Conservation (phyloP, 2,113 vertebrate genomes). For the Oenanthe oenanthe region DNA sequence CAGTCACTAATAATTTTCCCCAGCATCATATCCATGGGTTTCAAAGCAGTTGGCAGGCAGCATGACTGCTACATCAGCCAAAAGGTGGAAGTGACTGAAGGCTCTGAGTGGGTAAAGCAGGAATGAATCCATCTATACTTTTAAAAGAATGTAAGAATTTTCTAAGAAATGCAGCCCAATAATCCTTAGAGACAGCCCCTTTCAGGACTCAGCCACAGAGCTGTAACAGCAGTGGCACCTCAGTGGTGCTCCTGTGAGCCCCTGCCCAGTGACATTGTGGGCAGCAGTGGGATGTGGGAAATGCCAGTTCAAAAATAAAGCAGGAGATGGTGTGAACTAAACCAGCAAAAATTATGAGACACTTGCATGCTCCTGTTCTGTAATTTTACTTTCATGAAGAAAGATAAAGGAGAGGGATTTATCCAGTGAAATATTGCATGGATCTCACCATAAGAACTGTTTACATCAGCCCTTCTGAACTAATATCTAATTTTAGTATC, state of each 20-base stretch:
- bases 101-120: not conserved
- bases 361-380: not conserved
- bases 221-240: fast-evolving
- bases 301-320: not conserved
- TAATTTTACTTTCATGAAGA: not conserved
- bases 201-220: not conserved
- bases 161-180: not conserved
- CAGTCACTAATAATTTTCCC: not conserved
- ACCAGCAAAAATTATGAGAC: not conserved
- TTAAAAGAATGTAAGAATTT: not conserved
- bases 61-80: not conserved
- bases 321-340: fast-evolving
- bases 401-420: not conserved
- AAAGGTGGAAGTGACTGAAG: not conserved
- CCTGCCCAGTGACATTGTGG: not conserved
- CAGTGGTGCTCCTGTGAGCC: not conserved
- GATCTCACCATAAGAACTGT: not conserved
- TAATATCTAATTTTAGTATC: not conserved
- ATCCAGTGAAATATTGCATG: not conserved
- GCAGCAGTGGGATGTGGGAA: not conserved
- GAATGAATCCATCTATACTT: not conserved
- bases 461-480: not conserved
- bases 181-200: not conserved
- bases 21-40: not conserved
- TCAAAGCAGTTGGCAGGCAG: not conserved